Base-by-base conservation (phyloP, 2,888 invertebrate genomes). In the Ormyrus thymus region DNA sequence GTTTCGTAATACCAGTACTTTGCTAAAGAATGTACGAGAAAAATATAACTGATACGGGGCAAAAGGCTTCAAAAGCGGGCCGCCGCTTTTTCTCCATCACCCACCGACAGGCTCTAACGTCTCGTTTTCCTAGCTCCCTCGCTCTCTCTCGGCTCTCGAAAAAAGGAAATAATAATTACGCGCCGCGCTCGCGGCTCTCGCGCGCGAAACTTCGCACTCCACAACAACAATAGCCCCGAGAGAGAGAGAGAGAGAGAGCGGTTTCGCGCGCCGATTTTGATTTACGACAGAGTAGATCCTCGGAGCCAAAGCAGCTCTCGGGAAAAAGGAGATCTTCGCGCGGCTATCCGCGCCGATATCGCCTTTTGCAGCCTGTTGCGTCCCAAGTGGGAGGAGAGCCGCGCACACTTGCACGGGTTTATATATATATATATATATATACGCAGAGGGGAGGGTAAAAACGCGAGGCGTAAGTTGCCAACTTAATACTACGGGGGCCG, bases 351-450 rank as follows among this genome's bases (percentile, higher is more conserved):
- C 70, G 58, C 15, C 64, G 69, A 77, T 76, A 76, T 77, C 74
- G 81, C 61, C 61, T 76, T 73, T 78, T 78, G 76, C 74, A 71
- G 76, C 78, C 73, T 81, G 74, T 75, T 78, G 74, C 74, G 68
- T 78, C 66, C 65, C 13, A 56, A 69, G 55, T 65, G 66, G 71
- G 59, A 74, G 65, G 43, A 66, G 62, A 76, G 29, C 29, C 29
- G 29, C 29, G 29, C 29, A 4, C 29, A 29, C 1, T 29, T 29
- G 29, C 29, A 29, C 29, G 29, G 1, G 1, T 29, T 1, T 29
- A 29, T 29, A 29, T 3, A 3, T 29, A 4, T 29, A 29, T 29
- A 29, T 2, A 1, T 29, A 29, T 29, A 1, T 29, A 29, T 2
- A 29, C 29, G 29, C 29, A 76, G 65, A 71, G 64, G 78, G n/a